phyloP scores from a whole-genome alignment of 2,888 invertebrate species.

The Hypselothyrea guttata region DNA sequence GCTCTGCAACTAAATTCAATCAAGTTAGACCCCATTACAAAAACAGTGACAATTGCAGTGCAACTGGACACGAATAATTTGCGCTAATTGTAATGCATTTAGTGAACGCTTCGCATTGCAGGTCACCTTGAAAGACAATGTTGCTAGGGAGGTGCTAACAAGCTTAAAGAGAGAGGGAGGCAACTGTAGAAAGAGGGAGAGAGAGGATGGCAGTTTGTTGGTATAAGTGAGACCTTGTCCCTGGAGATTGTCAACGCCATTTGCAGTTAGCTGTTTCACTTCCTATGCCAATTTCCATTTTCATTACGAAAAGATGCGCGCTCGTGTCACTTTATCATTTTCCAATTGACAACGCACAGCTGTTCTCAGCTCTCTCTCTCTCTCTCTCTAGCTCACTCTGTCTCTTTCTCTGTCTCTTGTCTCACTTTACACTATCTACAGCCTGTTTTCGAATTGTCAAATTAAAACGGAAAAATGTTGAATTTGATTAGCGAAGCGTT shows the following conservation, averaged over 20 bases:
- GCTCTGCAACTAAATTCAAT: conserved; percentile 64
- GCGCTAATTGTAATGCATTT: conserved; percentile 73
- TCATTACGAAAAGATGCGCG: conserved; percentile 34
- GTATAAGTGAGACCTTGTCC: background rate
- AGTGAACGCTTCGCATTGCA: conserved; percentile 32
- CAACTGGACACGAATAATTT: conserved; percentile 67
- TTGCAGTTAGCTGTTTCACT: conserved; percentile 51
- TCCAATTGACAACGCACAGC: conserved; percentile 75
- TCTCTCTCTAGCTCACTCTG: background rate
- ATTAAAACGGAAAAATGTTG: conserved; percentile 76
- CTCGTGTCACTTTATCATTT: conserved; percentile 66
- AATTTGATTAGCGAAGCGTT: conserved; percentile 78
- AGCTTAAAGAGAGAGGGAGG: too few relatives aligned
- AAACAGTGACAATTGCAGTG: conserved; percentile 54
- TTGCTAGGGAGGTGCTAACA: conserved; percentile 36
- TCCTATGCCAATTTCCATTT: conserved; percentile 66
- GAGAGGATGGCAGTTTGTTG: too few relatives aligned
- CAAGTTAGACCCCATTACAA: conserved; percentile 47
- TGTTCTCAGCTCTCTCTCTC: conserved; percentile 42
- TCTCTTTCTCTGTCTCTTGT: background rate
- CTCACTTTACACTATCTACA: conserved; percentile 4
- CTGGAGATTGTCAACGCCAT: conserved; percentile 41
- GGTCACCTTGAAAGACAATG: conserved; percentile 43
- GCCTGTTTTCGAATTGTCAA: conserved; percentile 70
- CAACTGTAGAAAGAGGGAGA: too few relatives aligned